phyloP scores from a whole-genome alignment of 2,888 invertebrate genomes.

The Epistrophella euchroma region DNA sequence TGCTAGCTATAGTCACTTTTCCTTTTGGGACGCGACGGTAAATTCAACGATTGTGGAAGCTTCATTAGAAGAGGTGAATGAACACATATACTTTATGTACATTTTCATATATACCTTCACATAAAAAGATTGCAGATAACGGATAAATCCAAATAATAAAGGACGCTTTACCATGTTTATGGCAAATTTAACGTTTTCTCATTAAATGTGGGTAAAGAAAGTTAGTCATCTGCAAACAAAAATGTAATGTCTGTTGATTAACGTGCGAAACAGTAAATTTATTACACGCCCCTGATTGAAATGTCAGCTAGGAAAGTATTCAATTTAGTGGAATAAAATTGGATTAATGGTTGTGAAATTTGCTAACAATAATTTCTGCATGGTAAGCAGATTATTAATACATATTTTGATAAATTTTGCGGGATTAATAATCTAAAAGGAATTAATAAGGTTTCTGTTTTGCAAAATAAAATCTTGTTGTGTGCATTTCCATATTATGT shows the following conservation, averaged over 20 bases:
- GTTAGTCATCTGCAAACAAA: constrained; percentile 18
- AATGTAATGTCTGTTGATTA: constrained; percentile 21
- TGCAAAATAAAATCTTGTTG: no score
- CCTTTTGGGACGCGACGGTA: not conserved
- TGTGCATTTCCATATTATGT: no score
- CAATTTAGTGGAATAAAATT: constrained; percentile 36
- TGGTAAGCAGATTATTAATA: not conserved
- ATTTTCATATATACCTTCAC: not conserved
- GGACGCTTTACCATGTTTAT: constrained; percentile 33
- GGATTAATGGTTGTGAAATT: constrained; percentile 38
- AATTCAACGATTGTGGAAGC: not conserved
- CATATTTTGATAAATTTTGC: not conserved
- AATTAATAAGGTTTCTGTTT: not conserved
- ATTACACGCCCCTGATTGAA: constrained; percentile 41
- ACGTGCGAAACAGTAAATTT: constrained; percentile 45
- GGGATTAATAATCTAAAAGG: not conserved
- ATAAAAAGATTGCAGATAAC: constrained; percentile 59
- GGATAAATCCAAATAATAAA: constrained; percentile 31
- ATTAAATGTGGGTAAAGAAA: constrained; percentile 29
- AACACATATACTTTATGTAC: not conserved
- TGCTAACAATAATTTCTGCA: not conserved
- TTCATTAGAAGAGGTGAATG: constrained; percentile 11
- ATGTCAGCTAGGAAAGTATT: constrained; percentile 46
- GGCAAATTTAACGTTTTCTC: constrained; percentile 52
- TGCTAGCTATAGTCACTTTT: not conserved